Conservation (phyloP, 2,797 vertebrate genomes). For the Semaprochilodus insignis region DNA sequence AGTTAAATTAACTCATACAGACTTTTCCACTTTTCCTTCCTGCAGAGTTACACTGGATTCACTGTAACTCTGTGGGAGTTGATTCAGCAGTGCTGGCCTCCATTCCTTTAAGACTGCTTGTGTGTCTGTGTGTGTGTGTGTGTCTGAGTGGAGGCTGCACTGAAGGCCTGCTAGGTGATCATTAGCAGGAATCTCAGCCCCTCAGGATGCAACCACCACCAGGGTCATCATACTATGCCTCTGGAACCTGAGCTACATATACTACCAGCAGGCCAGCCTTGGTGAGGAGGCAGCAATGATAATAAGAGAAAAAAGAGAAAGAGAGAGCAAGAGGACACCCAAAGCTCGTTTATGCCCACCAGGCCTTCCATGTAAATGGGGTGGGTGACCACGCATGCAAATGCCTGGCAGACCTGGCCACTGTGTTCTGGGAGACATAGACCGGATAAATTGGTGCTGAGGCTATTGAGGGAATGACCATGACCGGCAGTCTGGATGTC, state of each 20-base stretch:
- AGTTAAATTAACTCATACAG: conserved; percentile 12
- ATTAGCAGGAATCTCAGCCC: conserved; percentile 54
- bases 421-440: conserved; percentile 52
- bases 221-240: conserved; percentile 51
- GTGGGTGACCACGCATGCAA: conserved; percentile 71
- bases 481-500: neutral
- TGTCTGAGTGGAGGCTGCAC: neutral
- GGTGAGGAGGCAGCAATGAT: conserved; percentile 10
- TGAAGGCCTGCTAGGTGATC: conserved; percentile 40
- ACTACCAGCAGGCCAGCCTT: conserved; percentile 3
- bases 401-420: conserved; percentile 56
- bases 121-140: conserved; percentile 27
- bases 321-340: conserved; percentile 21
- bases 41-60: neutral
- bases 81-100: neutral
- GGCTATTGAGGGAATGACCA: conserved; percentile 59
- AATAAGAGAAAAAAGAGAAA: neutral
- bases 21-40: conserved; percentile 11
- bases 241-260: neutral
- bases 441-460: conserved; percentile 62
- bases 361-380: conserved; percentile 67
- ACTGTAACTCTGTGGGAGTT: neutral
- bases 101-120: neutral
- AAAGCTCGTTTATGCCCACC: conserved; percentile 63
- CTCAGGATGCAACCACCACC: conserved; percentile 41